A percentile compares a stretch with the other conserved stretches of the same genome.
Conservation (phyloP, 2,888 invertebrate genomes). For the Patella ulyssiponensis region DNA sequence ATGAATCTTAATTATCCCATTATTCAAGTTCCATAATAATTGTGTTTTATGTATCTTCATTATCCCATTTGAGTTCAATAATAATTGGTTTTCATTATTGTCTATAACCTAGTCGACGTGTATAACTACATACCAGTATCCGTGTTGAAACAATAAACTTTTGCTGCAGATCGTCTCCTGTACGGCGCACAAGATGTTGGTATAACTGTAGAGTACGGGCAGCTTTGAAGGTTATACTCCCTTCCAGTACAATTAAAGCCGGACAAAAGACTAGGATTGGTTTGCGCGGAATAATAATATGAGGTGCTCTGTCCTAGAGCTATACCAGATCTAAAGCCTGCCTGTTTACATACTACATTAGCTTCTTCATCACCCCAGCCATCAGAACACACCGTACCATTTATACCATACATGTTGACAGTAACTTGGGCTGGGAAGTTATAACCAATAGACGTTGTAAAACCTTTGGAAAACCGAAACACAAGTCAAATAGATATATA, state of each 20-base stretch:
- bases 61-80: too few species aligned
- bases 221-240: constrained; percentile 46
- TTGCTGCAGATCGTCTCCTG: neutral
- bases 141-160: constrained; percentile 5
- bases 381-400: constrained; percentile 52
- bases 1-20: too few species aligned
- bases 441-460: constrained; percentile 38
- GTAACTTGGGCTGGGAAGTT: constrained; percentile 51
- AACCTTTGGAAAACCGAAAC: constrained; percentile 36
- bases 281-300: constrained; percentile 31
- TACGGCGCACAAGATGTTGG: neutral
- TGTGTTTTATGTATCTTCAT: too few species aligned
- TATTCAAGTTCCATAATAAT: too few species aligned
- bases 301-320: constrained; percentile 49
- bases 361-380: constrained; percentile 54
- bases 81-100: too few species aligned
- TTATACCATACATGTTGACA: constrained; percentile 51
- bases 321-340: constrained; percentile 48
- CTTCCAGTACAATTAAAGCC: constrained; percentile 50
- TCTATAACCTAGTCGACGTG: too few species aligned
- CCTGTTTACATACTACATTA: constrained; percentile 49
- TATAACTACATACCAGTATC: too few species aligned
- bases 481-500: neutral
- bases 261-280: constrained; percentile 52
- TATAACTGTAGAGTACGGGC: constrained; percentile 32